phyloP scores from a whole-genome alignment of 2,113 vertebrate genomes.

The Origma solitaria region DNA sequence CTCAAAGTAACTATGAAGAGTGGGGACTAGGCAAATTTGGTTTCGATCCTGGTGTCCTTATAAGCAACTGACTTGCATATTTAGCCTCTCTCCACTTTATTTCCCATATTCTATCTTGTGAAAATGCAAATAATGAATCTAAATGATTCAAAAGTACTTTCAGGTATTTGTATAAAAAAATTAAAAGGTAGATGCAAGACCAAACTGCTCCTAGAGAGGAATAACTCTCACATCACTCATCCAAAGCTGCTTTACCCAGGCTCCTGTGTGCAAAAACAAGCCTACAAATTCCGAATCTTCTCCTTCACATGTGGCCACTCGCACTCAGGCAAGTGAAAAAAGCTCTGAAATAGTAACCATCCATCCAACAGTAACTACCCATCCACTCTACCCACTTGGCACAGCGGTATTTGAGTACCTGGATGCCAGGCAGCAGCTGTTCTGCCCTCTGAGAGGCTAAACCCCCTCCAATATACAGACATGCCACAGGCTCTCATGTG shows the following conservation, averaged over 20 bases:
- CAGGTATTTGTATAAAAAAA: neutral
- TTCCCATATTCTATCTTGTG: neutral
- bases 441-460: neutral
- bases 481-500: neutral
- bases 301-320: accelerated
- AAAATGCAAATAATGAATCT: neutral
- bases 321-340: neutral
- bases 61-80: neutral
- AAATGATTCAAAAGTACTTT: neutral
- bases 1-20: neutral
- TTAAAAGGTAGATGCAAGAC: neutral
- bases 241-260: neutral
- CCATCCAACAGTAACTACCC: neutral
- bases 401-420: accelerated
- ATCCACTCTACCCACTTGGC: neutral
- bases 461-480: neutral
- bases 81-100: neutral
- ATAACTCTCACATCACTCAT: neutral
- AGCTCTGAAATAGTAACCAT: neutral
- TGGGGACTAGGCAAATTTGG: neutral
- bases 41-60: neutral
- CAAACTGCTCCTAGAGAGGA: neutral
- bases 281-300: neutral
- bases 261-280: neutral
- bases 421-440: neutral